phyloP scores from a whole-genome alignment of 2,113 vertebrate species.

The Solea senegalensis region DNA sequence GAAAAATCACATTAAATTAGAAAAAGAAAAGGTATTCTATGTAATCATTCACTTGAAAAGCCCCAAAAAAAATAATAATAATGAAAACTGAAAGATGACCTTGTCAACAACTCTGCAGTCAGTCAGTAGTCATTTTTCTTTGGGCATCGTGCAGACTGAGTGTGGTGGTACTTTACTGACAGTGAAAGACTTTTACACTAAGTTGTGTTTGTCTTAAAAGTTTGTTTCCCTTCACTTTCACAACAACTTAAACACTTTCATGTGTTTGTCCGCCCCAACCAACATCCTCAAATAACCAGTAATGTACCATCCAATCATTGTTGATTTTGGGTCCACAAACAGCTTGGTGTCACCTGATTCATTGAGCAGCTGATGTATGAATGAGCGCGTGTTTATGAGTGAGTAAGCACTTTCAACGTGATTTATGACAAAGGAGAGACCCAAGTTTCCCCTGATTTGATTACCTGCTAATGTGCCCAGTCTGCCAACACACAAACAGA shows the following conservation, averaged over 20 bases:
- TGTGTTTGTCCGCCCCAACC: background rate
- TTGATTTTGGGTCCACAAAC: constrained; percentile 38
- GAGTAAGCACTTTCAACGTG: constrained; percentile 54
- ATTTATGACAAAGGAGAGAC: constrained; percentile 61
- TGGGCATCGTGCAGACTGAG: constrained; percentile 26
- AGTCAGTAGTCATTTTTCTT: constrained; percentile 26
- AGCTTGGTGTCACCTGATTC: constrained; percentile 39
- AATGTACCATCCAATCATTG: constrained; percentile 19
- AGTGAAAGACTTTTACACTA: background rate
- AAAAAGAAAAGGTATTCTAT: background rate
- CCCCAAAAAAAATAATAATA: constrained; percentile 14
- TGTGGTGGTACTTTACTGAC: constrained; percentile 15
- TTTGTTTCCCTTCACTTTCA: background rate
- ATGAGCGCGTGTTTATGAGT: constrained; percentile 14
- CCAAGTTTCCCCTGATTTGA: constrained; percentile 54
- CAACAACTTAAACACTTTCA: background rate
- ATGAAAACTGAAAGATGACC: constrained; percentile 48
- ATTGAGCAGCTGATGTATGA: constrained; percentile 44
- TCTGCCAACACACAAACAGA: constrained; percentile 33
- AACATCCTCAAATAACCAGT: constrained; percentile 21
- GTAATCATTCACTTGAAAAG: constrained; percentile 14
- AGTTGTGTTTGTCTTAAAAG: background rate
- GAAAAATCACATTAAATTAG: background rate
- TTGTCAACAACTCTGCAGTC: constrained; percentile 33
- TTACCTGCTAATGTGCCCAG: constrained; percentile 39